Evolutionary conservation across 2,888 invertebrate species (phyloP).

Genomic region (Frankliniella fusca): DNA sequence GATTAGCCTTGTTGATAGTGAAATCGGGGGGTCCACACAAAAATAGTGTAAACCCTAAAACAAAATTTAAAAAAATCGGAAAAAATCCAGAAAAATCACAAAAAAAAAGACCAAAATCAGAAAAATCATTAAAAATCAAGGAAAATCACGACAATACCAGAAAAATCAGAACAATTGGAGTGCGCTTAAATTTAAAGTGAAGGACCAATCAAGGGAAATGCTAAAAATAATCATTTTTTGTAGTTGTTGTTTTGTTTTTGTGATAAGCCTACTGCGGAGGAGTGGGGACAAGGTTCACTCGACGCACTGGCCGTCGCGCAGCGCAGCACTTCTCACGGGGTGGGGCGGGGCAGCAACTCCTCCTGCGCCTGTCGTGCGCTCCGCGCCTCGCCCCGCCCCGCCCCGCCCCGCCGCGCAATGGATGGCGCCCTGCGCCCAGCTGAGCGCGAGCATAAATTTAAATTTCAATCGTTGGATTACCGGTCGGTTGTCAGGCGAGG

Average conservation of each 20-base stretch:
- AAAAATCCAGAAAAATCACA: too few relatives aligned
- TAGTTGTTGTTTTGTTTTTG: too few relatives aligned
- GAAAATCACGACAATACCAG: too few relatives aligned
- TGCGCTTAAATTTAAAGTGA: too few relatives aligned
- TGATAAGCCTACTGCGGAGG: neutral
- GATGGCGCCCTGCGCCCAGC: too few relatives aligned
- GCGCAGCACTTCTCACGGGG: neutral
- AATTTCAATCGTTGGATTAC: slow-evolving; percentile 9
- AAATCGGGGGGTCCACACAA: neutral
- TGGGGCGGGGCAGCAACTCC: neutral
- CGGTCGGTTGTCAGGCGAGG: neutral
- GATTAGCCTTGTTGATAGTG: neutral
- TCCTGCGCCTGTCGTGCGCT: neutral
- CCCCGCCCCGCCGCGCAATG: neutral
- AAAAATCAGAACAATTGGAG: too few relatives aligned
- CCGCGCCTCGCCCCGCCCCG: neutral
- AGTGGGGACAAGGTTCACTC: neutral
- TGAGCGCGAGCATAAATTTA: slow-evolving; percentile 12
- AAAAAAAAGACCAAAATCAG: too few relatives aligned
- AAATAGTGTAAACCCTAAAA: neutral
- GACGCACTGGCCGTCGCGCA: neutral
- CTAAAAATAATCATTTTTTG: too few relatives aligned
- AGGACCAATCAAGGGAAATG: too few relatives aligned
- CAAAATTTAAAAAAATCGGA: too few relatives aligned
- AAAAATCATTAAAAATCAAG: too few relatives aligned